Conservation (phyloP, 2,888 invertebrate genomes). For the Tenthredo mesomela region DNA sequence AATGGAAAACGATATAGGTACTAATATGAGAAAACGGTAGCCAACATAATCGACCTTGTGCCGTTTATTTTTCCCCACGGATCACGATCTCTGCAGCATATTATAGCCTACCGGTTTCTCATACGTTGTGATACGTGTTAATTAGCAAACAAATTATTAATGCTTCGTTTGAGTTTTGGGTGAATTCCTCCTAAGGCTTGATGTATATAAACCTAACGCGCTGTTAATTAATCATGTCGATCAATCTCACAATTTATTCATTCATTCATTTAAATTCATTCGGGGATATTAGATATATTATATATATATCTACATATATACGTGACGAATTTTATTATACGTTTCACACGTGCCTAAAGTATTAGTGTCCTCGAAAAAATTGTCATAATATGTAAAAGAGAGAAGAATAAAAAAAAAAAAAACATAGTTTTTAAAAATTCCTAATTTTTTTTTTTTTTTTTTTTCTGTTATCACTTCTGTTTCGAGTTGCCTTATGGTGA, state of each 20-base stretch:
- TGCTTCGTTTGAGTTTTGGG: neutral
- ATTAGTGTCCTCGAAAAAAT: neutral
- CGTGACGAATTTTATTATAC: neutral
- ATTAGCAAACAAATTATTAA: conserved; percentile 28
- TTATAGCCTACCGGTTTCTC: conserved; percentile 1
- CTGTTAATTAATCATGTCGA: neutral
- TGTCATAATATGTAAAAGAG: neutral
- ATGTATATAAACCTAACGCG: neutral
- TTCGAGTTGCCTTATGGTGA: neutral
- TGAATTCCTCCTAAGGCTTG: neutral
- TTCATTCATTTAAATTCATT: neutral
- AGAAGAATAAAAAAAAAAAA: neutral
- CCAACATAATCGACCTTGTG: neutral
- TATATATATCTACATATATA: neutral
- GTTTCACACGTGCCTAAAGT: neutral
- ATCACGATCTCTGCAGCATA: neutral
- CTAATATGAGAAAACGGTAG: neutral
- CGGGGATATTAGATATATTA: neutral
- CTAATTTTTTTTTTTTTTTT: neutral
- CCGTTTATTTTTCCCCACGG: conserved; percentile 4
- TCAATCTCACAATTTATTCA: neutral
- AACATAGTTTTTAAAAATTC: neutral
- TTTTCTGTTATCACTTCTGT: neutral
- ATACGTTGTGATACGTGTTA: neutral
- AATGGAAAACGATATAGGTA: neutral